Percentiles rank a stretch among this genome's conserved stretches.
Conservation (phyloP, 1,140 invertebrate genomes). For the Lucilia sericata region DNA sequence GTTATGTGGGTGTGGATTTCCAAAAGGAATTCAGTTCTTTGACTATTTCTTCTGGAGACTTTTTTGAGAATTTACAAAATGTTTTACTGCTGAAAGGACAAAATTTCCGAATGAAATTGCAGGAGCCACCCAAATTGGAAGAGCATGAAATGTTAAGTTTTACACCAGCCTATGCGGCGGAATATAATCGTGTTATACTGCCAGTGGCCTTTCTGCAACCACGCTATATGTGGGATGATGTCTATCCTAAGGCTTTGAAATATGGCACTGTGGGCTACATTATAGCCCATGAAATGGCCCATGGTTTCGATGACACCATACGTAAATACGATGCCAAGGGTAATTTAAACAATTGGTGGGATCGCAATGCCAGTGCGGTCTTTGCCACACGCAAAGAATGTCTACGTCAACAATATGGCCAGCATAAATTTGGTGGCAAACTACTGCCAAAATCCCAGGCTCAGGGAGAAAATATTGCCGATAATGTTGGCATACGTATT, state of each 20-base stretch:
- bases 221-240: constrained; percentile 89
- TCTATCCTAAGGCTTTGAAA: constrained; percentile 89
- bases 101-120: constrained; percentile 76
- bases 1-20: constrained; percentile 51
- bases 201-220: constrained; percentile 94
- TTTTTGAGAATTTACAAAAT: constrained; percentile 87
- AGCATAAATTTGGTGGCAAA: constrained; percentile 74
- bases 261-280: constrained; percentile 95
- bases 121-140: constrained; percentile 84
- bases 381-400: constrained; percentile 92
- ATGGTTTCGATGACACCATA: constrained; percentile 76
- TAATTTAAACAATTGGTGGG: constrained; percentile 83
- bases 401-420: constrained; percentile 89
- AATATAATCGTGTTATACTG: constrained; percentile 95
- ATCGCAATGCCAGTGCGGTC: constrained; percentile 83
- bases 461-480: constrained; percentile 90
- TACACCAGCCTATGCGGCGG: constrained; percentile 94
- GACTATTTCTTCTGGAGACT: constrained; percentile 76
- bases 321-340: constrained; percentile 76
- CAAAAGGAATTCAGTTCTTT: constrained; percentile 70
- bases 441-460: constrained; percentile 79
- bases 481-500: constrained; percentile 92
- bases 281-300: constrained; percentile 78
- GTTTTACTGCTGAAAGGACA: constrained; percentile 80
- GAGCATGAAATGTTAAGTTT: constrained; percentile 86